Conservation (phyloP, 2,113 vertebrate species). For the Dolichotis patagonum region DNA sequence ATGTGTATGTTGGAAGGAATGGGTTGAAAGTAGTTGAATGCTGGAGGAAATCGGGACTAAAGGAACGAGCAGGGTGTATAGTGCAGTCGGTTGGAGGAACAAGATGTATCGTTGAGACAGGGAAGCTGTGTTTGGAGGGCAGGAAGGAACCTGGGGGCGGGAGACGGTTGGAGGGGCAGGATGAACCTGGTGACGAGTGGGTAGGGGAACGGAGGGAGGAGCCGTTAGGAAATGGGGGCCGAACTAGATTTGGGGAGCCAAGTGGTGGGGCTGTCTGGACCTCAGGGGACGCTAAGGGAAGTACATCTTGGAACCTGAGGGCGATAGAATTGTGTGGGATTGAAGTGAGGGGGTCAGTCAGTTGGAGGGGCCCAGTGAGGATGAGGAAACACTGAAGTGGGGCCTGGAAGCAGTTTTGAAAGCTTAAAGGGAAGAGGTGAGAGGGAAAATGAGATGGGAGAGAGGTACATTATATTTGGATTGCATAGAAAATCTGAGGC, state of each 20-base stretch:
- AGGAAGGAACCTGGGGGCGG: conserved; percentile 82
- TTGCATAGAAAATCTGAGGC: background rate
- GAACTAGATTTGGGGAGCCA: conserved; percentile 25
- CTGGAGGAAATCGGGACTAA: background rate
- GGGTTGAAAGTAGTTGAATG: conserved; percentile 24
- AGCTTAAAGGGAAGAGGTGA: background rate
- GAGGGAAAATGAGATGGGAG: background rate
- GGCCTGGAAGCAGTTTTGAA: background rate
- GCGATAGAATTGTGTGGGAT: background rate
- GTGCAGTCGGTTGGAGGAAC: conserved; percentile 44
- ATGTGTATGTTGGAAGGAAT: conserved; percentile 29
- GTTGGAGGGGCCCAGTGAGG: background rate
- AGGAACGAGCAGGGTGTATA: background rate
- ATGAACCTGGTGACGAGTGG: conserved; percentile 72
- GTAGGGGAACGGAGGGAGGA: conserved; percentile 60
- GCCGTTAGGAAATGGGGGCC: conserved; percentile 47
- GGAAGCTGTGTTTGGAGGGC: conserved; percentile 70
- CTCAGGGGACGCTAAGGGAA: conserved; percentile 23
- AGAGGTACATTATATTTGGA: background rate
- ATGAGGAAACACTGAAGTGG: background rate
- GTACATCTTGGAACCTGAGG: background rate
- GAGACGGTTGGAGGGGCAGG: conserved; percentile 76
- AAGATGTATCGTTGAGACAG: conserved; percentile 60
- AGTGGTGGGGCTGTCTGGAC: conserved; percentile 2
- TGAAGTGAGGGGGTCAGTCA: background rate